A percentile compares a stretch with the other conserved stretches of the same genome.
phyloP scores from a whole-genome alignment of 2,113 vertebrate species.

The Oncorhynchus mykiss region DNA sequence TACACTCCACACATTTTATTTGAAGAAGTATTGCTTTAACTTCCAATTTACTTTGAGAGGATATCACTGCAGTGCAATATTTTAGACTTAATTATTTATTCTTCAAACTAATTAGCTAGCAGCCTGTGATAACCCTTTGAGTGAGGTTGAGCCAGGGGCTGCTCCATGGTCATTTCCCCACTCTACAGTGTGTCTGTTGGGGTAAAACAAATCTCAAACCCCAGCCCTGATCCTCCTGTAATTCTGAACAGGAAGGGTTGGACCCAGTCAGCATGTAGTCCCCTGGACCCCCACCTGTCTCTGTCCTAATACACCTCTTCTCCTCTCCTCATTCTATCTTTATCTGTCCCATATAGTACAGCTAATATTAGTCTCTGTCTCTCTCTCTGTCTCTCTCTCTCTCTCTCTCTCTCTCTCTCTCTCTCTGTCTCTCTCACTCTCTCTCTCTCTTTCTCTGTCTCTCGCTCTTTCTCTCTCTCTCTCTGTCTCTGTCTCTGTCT shows the following conservation, averaged over 20 bases:
- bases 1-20: background rate
- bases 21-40: background rate
- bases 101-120: background rate
- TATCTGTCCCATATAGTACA: background rate
- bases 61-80: background rate
- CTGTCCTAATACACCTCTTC: conserved; percentile 23
- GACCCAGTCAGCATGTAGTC: no score
- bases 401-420: no score
- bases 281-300: conserved; percentile 2
- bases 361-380: background rate
- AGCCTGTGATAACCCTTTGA: background rate
- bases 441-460: no score
- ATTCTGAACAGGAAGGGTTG: no score
- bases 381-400: no score
- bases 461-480: no score
- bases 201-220: background rate
- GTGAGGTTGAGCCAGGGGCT: background rate
- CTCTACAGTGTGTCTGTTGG: background rate
- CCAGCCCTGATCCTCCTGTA: background rate
- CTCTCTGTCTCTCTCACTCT: no score
- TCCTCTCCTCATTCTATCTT: background rate
- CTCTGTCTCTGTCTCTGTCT: no score
- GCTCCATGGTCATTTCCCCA: background rate
- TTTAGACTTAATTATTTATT: background rate
- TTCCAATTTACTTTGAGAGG: background rate